Evolutionary conservation across 2,888 invertebrate genomes (phyloP).

Genomic region (Polyploca ridens): DNA sequence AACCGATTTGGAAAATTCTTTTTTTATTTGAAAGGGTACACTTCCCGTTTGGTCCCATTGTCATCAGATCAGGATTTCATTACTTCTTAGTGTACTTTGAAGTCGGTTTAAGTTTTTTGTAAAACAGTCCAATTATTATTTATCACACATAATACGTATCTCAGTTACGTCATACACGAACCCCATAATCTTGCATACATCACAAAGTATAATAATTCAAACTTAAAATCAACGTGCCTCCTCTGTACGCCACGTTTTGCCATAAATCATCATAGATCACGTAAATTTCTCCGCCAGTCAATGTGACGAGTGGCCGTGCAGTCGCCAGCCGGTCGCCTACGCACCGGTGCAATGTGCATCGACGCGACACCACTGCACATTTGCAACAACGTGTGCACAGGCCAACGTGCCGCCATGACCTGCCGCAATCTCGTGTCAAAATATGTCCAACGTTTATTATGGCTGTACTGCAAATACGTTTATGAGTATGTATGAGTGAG

Average conservation of each 20-base stretch:
- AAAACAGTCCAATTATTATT: too few species aligned
- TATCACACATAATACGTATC: not conserved
- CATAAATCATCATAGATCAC: not conserved
- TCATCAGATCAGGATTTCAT: too few species aligned
- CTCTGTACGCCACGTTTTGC: not conserved
- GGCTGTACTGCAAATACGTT: too few species aligned
- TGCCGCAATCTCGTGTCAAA: constrained; percentile 14
- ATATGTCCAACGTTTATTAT: not conserved
- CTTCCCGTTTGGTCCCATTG: too few species aligned
- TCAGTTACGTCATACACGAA: too few species aligned
- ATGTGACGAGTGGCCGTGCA: not conserved
- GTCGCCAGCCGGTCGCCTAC: not conserved
- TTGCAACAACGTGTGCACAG: not conserved
- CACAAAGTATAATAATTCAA: not conserved
- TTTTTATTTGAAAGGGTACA: too few species aligned
- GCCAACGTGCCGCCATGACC: constrained; percentile 16
- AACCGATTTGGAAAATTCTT: too few species aligned
- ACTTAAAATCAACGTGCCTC: not conserved
- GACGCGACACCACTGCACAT: not conserved
- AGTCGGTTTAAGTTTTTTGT: too few species aligned
- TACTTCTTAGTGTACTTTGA: too few species aligned
- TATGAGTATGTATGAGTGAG: too few species aligned
- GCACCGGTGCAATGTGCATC: constrained; percentile 3
- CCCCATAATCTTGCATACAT: too few species aligned
- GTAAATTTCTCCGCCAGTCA: not conserved